Base-by-base conservation (phyloP, 2,113 vertebrate genomes). In the Paratilapia polleni region DNA sequence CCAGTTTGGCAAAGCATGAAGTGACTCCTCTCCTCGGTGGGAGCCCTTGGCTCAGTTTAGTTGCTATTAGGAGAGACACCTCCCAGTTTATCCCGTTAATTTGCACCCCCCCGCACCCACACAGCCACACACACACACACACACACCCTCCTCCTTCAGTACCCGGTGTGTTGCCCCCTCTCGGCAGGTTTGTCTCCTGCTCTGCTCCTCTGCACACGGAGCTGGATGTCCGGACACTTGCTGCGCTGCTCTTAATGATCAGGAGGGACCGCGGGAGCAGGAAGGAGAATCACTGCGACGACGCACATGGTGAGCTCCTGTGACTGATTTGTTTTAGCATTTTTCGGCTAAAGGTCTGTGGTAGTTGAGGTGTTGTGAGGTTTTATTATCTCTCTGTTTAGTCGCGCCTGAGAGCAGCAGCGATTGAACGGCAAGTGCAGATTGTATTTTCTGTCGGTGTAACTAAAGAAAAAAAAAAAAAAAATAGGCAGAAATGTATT, bases 261-360 rank as follows among this genome's bases (percentile, higher is more conserved):
- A 74, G 88, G 84, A 85, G 57, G 68, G 59, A 85, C 64, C 34
- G 59, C 54, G 54, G 81, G 86, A 86, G 82, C 81, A 28, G 80
- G 52, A 75, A 73, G 87, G 66, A 79, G 77, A 61, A 49, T 8
- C 54, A 80, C 68, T 54, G 68, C 47, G 84, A 83, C 91, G 93
- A 94, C 91, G 87, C 94, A 94, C 94, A 96, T 96, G 95, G 95
- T 96, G 89, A 94, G 95, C 80, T 3, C 19, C 26, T 11, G 15
- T 54, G 26, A 15, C 36, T 41, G 38, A 49, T 56, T 24, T 76
- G 24, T 78, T n/a, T 13, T 73, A 49, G n/a, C 19, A 26, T 20
- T 19, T 17, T 9, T 58, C 10, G 49, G 10, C 1, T 36, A 11
- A 8, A 62, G 52, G 47, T 36, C 47, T 47, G 57, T 12, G 38